Percentiles rank a stretch among this genome's conserved stretches.
These are phyloP conservation scores for Tenrec ecaudatus DNA, from an alignment of 2,113 vertebrate genomes.

Conservation along the genomic window DNA sequence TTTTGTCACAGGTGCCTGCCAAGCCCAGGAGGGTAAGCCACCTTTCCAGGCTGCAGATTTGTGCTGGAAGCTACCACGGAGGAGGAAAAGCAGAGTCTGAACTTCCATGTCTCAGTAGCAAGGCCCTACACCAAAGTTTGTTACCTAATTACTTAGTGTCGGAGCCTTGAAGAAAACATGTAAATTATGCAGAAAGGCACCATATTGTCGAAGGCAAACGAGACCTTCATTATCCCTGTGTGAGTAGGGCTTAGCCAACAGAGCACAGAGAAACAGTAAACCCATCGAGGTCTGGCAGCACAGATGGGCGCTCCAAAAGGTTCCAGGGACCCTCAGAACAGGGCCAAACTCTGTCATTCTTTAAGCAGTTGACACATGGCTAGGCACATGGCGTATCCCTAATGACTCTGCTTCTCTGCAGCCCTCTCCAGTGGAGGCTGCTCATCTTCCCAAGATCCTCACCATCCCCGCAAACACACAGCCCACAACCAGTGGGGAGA, in stretches of 20 bases:
- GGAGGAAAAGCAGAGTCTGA: slow-evolving; percentile 30
- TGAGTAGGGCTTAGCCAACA: slow-evolving; percentile 81
- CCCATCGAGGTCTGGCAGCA: slow-evolving; percentile 81
- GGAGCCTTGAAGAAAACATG: slow-evolving; percentile 80
- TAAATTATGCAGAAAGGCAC: slow-evolving; percentile 83
- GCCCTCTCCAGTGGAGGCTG: slow-evolving; percentile 62
- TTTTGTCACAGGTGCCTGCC: slow-evolving; percentile 46
- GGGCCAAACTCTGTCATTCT: slow-evolving; percentile 76
- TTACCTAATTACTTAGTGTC: slow-evolving; percentile 79
- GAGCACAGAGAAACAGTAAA: slow-evolving; percentile 82
- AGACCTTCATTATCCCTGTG: slow-evolving; percentile 84
- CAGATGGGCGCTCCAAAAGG: slow-evolving; percentile 81
- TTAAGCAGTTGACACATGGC: slow-evolving; percentile 80
- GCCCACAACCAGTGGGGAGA: not conserved
- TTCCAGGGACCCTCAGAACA: slow-evolving; percentile 79
- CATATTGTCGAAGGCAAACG: slow-evolving; percentile 83
- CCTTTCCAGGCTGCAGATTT: slow-evolving; percentile 13
- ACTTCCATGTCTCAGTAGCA: slow-evolving; percentile 56
- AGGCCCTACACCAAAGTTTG: slow-evolving; percentile 75
- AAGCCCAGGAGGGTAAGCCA: slow-evolving; percentile 34
- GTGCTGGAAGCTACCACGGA: slow-evolving; percentile 31
- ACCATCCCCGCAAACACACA: slow-evolving; percentile 22
- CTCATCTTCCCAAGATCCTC: slow-evolving; percentile 32
- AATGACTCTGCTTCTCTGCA: slow-evolving; percentile 71
- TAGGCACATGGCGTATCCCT: slow-evolving; percentile 74